A percentile compares a stretch with the other conserved stretches of the same genome.
phyloP scores from a whole-genome alignment of 2,888 invertebrate species.

The Pterobdella sp. region DNA sequence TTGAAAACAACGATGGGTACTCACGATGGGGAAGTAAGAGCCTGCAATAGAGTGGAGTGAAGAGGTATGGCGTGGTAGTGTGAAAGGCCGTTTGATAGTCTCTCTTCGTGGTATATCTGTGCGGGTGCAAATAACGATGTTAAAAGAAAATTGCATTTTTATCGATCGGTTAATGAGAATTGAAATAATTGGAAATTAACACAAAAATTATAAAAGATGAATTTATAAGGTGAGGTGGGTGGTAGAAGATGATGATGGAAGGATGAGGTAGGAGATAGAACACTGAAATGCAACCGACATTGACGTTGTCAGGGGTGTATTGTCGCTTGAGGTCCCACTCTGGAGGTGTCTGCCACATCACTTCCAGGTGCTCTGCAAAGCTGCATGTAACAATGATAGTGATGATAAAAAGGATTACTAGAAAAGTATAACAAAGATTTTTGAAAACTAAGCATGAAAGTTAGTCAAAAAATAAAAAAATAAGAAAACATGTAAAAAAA shows the following conservation, averaged over 20 bases:
- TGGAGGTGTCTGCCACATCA: conserved; percentile 33
- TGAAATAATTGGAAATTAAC: not conserved
- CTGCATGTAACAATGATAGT: conserved; percentile 26
- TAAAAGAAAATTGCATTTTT: not conserved
- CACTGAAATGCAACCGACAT: conserved; percentile 25
- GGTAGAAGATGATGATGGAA: not conserved
- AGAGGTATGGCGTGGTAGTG: not conserved
- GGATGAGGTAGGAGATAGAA: not conserved
- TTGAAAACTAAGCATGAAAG: not conserved
- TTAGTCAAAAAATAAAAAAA: not conserved
- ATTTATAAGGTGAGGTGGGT: not conserved
- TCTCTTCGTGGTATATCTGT: not conserved
- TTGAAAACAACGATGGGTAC: not conserved
- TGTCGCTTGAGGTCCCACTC: conserved; percentile 34
- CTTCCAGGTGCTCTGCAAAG: conserved; percentile 34
- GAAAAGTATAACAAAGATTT: conserved; percentile 2
- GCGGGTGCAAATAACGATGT: not conserved
- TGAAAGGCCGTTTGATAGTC: not conserved
- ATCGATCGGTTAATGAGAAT: not conserved
- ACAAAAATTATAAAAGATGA: not conserved
- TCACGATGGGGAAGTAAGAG: not conserved
- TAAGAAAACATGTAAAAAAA: not conserved
- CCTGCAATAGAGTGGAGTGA: not conserved
- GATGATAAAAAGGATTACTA: not conserved
- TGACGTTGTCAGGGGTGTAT: conserved; percentile 31